Percentiles rank a stretch among this genome's conserved stretches.
phyloP scores from a whole-genome alignment of 2,888 invertebrate species.

The Lasius platythorax region DNA sequence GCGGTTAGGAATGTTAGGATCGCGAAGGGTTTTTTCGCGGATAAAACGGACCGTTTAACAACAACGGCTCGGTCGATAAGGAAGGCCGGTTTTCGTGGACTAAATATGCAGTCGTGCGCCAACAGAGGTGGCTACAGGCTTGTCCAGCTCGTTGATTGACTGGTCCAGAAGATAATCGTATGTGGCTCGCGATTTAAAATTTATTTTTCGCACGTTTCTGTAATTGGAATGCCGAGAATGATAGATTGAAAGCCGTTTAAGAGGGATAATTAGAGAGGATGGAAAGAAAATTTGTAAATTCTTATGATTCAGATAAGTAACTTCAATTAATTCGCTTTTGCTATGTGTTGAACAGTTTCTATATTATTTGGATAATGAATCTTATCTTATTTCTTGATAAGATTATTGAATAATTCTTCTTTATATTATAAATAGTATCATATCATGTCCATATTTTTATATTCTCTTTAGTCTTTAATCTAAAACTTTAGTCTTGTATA shows the following conservation, averaged over 20 bases:
- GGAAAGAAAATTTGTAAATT: not conserved
- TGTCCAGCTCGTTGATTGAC: slow-evolving; percentile 59
- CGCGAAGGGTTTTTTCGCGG: not conserved
- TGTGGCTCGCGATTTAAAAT: slow-evolving; percentile 5
- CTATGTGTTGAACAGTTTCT: not conserved
- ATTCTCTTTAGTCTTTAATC: not conserved
- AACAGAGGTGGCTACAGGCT: slow-evolving; percentile 32
- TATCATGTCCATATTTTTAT: not conserved
- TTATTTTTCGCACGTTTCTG: not conserved
- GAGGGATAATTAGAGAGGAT: not conserved
- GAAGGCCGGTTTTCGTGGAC: not conserved
- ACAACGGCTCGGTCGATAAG: not conserved
- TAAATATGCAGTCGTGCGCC: slow-evolving; percentile 17
- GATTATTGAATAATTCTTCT: not conserved
- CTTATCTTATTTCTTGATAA: not conserved
- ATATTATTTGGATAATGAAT: not conserved
- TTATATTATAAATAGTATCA: not conserved
- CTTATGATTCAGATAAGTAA: not conserved
- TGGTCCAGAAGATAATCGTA: not conserved
- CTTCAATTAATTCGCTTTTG: not conserved
- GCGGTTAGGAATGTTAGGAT: not conserved
- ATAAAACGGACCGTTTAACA: slow-evolving; percentile 1
- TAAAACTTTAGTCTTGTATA: not conserved
- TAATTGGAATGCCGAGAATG: not conserved
- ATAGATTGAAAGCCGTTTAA: not conserved